Conservation (phyloP, 2,888 invertebrate species). For the Protophormia terraenovae region DNA sequence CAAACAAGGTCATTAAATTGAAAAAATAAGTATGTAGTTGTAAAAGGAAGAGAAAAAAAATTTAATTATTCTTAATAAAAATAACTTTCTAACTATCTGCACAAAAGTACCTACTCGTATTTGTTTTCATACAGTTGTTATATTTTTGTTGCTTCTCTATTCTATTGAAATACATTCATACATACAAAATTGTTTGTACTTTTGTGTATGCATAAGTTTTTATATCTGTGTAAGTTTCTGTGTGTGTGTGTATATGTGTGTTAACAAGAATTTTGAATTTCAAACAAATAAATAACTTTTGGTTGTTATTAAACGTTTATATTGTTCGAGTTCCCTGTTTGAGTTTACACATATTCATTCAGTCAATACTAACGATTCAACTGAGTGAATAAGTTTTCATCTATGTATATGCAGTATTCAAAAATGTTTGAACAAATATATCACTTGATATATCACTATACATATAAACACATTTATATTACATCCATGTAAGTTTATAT, state of each 20-base stretch:
- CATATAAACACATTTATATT: background rate
- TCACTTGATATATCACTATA: background rate
- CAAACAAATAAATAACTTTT: constrained; percentile 47
- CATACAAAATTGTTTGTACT: background rate
- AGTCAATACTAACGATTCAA: constrained; percentile 19
- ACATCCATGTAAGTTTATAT: too few relatives aligned
- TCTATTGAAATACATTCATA: background rate
- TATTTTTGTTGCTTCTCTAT: background rate
- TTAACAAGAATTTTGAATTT: constrained; percentile 25
- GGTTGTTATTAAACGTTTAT: constrained; percentile 33
- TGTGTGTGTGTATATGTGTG: background rate
- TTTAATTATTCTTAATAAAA: background rate
- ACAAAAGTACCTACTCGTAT: background rate
- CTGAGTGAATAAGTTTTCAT: background rate
- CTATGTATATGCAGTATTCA: constrained; percentile 9
- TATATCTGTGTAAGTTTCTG: background rate
- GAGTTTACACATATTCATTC: background rate
- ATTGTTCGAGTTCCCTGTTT: background rate
- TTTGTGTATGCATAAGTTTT: background rate
- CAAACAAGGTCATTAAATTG: background rate
- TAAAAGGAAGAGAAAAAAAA: background rate
- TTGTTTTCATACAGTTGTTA: background rate
- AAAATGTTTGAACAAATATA: background rate
- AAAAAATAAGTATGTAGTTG: background rate
- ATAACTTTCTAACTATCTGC: constrained; percentile 1